Evolutionary conservation across 1,140 invertebrate species (phyloP), one percentile per base, ranked within the genome.

Genomic region (Drosophila bocki): DNA sequence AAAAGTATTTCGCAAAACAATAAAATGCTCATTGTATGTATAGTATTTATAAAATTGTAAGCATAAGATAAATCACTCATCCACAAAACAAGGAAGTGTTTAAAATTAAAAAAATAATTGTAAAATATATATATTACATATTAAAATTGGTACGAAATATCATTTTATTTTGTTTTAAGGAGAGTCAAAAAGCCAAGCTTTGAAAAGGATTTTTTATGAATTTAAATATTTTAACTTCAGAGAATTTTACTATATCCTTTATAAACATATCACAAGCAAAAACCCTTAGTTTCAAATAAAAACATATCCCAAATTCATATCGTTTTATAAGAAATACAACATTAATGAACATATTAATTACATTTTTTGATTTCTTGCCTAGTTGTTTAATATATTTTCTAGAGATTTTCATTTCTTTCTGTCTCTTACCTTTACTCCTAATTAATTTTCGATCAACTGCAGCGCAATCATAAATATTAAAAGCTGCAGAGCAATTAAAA

Each of bases 11-110:
- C 64, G 80, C 69, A 51, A 63, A 50, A 65, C 60, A 80, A 83
- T 68, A 71, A 86, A 80, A 80, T 87, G 83, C 80, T 87, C 80
- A 87, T 74, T 83, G 50, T 77, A 83, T 87, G 84, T 88, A 88
- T 47, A 83, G 82, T 68, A 78, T 39, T 59, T 59, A 59, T 37
- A n/a, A 60, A 71, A 51, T 44, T 59, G 7, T 54, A 53, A 58
- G 39, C 41, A 33, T 81, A 78, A 85, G 69, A 9, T 39, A 60
- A 51, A 22, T 19, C 13, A 42, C 2, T 32, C 42, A 53, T 13
- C 17, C 13, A 4, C 15, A 33, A 12, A 12, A 39, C 15, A 37
- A 8, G 13, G 15, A 29, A 51, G 37, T 29, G 6, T n/a, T 42
- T 15, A 69, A 41, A 69, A 22, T 11, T 44, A 29, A 19, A 35